These are phyloP conservation scores for Lasaia peninsularis DNA, from an alignment of 1,140 invertebrate genomes.

Conservation along the genomic window DNA sequence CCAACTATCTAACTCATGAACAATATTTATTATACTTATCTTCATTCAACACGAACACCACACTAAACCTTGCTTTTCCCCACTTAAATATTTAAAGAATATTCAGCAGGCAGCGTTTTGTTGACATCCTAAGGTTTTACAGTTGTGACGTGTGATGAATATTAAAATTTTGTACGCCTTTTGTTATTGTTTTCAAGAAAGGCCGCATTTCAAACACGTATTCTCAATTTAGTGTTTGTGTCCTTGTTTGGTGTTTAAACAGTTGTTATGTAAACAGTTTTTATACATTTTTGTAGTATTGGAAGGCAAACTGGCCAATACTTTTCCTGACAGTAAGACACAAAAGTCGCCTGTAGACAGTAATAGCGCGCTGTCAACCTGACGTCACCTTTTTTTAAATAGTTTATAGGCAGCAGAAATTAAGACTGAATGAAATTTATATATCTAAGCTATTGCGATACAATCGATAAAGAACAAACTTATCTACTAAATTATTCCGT, in stretches of 20 bases:
- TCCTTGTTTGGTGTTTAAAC: slow-evolving; percentile 3
- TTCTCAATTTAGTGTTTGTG: background rate
- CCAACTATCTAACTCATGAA: no score
- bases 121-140: slow-evolving; percentile 5
- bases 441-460: no score
- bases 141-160: slow-evolving; percentile 6
- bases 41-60: background rate
- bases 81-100: slow-evolving; percentile 9
- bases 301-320: no score
- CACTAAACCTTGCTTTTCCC: slow-evolving; percentile 6
- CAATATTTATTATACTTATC: background rate
- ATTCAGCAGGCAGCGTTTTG: background rate
- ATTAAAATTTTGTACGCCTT: slow-evolving; percentile 4
- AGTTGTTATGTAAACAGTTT: background rate
- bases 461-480: no score
- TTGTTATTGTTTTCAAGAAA: slow-evolving; percentile 8
- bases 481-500: no score
- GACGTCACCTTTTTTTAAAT: no score
- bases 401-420: no score
- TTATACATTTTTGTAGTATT: no score
- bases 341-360: no score
- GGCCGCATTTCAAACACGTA: slow-evolving; percentile 10
- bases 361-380: no score
- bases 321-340: no score
- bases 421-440: no score